Evolutionary conservation across 2,888 invertebrate genomes (phyloP).

Genomic region (Dicycla oo): DNA sequence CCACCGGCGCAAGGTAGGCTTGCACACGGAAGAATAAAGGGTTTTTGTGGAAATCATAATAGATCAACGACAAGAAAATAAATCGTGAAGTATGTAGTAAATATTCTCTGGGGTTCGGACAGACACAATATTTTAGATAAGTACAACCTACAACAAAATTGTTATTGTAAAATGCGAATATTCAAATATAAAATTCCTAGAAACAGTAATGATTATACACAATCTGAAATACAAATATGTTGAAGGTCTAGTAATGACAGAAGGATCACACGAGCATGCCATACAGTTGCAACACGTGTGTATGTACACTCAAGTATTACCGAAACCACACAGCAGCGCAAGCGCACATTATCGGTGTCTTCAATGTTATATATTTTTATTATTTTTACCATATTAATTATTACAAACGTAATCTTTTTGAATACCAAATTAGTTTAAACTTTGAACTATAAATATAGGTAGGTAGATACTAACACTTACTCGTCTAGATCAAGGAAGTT

Average conservation of each 20-base stretch:
- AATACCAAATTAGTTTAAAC: conserved; percentile 59
- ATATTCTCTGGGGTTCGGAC: background rate
- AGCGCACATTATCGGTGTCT: conserved; percentile 14
- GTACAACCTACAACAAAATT: background rate
- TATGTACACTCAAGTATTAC: conserved; percentile 35
- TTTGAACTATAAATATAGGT: conserved; percentile 62
- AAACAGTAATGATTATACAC: conserved; percentile 23
- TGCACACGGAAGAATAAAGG: background rate
- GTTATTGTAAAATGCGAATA: background rate
- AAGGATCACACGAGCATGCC: conserved; percentile 46
- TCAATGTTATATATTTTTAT: conserved; percentile 15
- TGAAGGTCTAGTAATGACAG: conserved; percentile 48
- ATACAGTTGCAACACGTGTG: conserved; percentile 41
- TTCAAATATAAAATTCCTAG: conserved; percentile 14
- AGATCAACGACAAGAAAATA: background rate
- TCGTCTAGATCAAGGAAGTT: conserved; percentile 32
- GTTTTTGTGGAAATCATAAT: conserved; percentile 7
- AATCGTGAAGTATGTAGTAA: background rate
- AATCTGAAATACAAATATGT: conserved; percentile 39
- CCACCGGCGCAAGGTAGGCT: background rate
- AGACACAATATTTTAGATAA: background rate
- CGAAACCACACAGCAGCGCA: conserved; percentile 23
- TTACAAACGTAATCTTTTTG: conserved; percentile 47
- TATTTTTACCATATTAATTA: conserved; percentile 38
- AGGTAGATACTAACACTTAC: conserved; percentile 24